Base-by-base conservation (phyloP, 1,140 invertebrate species). In the Heterodera schachtii region DNA sequence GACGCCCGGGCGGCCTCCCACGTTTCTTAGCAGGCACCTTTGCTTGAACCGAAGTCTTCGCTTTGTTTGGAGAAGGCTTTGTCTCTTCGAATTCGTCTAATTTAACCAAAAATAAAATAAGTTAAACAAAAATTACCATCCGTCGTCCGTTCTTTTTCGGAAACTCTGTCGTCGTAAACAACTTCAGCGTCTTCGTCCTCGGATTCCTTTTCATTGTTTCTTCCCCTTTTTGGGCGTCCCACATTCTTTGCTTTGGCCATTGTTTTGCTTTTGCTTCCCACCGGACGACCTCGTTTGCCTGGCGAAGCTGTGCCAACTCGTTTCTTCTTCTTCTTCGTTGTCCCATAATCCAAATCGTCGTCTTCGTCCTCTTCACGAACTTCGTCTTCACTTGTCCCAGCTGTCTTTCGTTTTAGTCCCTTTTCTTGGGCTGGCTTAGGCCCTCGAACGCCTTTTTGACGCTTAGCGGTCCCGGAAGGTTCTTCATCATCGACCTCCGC, bases 401-500 rank as follows among this genome's bases (percentile, higher is more conserved):
- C 44, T 43, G 57, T 43, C 73, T 82, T 82, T 19, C 81, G 66
- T n/a, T 82, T 82, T 21, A 41, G 60, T 7, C 47, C 57, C 57
- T 67, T 81, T 41, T 66, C 80, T 16, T 52, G 70, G 21, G 49
- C 74, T 4, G 46, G 78, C 66, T 81, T 85, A 16, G 75, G 47
- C 43, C 82, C 82, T 1, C 81, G 77, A n/a, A 67, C 83, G 70
- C n/a, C 57, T 66, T 31, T 79, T 73, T 31, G 83, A 11, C 79
- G 74, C 6, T 57, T 60, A 52, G 73, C n/a, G 19, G n/a, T 60
- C 1, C 74, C 73, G 0, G 83, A 82, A 13, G 80, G 80, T 52
- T 84, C 84, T 49, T 84, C 83, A 75, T 84, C 83, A 82, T 84
- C 83, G 19, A 86, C 78, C 75, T 84, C 83, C n/a, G 84, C 83